phyloP scores from a whole-genome alignment of 2,888 invertebrate genomes.

The Caenorhabditis panamensis region DNA sequence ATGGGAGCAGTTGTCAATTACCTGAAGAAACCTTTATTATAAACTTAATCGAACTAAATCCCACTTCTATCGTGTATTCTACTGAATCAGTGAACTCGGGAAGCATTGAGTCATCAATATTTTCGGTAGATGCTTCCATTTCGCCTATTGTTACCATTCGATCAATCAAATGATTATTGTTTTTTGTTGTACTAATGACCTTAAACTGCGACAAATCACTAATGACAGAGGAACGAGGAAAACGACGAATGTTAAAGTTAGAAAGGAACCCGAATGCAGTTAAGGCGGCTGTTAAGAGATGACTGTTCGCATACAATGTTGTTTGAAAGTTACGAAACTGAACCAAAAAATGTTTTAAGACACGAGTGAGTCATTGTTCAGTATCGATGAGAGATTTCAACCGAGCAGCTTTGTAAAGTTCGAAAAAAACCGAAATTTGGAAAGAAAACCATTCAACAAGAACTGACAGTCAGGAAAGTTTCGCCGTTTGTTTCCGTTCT shows the following conservation, averaged over 20 bases:
- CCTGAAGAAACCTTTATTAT: not conserved
- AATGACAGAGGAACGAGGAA: not conserved
- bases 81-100: not conserved
- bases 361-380: too few relatives aligned
- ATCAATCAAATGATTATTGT: conserved; percentile 46
- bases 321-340: too few relatives aligned
- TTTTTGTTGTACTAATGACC: conserved; percentile 27
- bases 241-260: not conserved
- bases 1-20: conserved; percentile 48
- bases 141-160: conserved; percentile 16
- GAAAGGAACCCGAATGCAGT: not conserved
- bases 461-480: too few relatives aligned
- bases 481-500: too few relatives aligned
- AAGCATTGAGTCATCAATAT: not conserved
- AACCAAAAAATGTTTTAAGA: too few relatives aligned
- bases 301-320: too few relatives aligned
- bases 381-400: too few relatives aligned
- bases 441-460: too few relatives aligned
- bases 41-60: not conserved
- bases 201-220: conserved; percentile 14
- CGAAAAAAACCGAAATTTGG: too few relatives aligned
- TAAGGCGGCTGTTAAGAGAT: not conserved
- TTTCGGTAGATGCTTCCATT: conserved; percentile 11
- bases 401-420: too few relatives aligned
- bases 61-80: conserved; percentile 26